Conservation (phyloP, 2,888 invertebrate species). For the Acanthosepion esculentum region DNA sequence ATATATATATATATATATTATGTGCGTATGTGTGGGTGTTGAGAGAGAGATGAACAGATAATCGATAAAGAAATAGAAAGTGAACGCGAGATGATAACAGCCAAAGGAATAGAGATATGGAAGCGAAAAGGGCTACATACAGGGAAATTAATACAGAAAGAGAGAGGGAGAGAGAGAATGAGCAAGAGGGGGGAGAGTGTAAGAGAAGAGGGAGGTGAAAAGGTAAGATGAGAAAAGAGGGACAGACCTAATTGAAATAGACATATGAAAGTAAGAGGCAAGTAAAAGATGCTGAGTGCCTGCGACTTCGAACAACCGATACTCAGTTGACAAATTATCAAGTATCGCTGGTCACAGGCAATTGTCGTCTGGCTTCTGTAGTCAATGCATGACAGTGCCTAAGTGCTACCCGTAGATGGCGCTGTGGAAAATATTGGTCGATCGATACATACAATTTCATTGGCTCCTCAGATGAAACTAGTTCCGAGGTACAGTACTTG, state of each 20-base stretch:
- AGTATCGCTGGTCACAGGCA: not conserved
- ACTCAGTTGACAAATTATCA: not conserved
- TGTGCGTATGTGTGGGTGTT: too few species aligned
- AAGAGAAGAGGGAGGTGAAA: not conserved
- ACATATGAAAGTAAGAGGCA: not conserved
- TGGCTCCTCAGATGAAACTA: not conserved
- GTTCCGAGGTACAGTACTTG: not conserved
- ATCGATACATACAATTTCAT: not conserved
- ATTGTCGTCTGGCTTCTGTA: not conserved
- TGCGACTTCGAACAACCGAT: not conserved
- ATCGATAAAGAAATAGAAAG: too few species aligned
- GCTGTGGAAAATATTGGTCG: not conserved
- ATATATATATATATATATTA: too few species aligned
- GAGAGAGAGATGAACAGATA: too few species aligned
- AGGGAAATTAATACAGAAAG: not conserved
- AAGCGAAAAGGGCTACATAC: too few species aligned
- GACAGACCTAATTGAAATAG: not conserved
- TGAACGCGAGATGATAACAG: too few species aligned
- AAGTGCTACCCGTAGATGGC: slow-evolving; percentile 2
- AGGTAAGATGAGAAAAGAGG: not conserved
- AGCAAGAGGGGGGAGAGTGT: not conserved
- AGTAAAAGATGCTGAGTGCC: not conserved
- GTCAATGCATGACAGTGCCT: not conserved
- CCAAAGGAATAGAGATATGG: too few species aligned
- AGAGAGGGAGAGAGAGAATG: not conserved